Base-by-base conservation (phyloP, 92 coral and sea anemone genomes). In the Palythoa heliodiscus region DNA sequence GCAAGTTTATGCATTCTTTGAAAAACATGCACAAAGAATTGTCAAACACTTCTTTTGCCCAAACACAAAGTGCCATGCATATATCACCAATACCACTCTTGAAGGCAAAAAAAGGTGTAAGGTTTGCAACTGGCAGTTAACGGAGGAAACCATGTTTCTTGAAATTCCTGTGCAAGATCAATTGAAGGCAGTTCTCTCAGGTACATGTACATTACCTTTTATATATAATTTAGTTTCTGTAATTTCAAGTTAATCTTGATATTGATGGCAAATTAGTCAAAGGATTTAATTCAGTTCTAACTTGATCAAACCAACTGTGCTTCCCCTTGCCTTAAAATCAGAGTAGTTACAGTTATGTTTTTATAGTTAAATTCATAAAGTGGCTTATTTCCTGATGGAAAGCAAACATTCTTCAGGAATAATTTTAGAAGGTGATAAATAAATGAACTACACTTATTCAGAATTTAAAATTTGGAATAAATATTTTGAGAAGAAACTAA, bases 21-120 rank as follows among this genome's bases (percentile, higher is more conserved):
- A 86, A 71, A 66, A 17, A 10, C 66, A 61, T 3, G 1, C 75
- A 20, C 76, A 86, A 24, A 76, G 16, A 63, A 76, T 64, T 25
- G 76, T 75, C 5, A 67, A 86, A 68, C 88, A 86, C 64, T 86
- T 75, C 76, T 86, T 64, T 47, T 86, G 89, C 52, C 89, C 89
- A 1, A 86, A 86, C 12, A 86, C 76, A 64, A 63, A 76, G 11
- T 86, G 89, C 43, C 84, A 77, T 60, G 61, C 38, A 64, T 86
- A 86, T 47, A 13, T 67, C 63, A 77, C 76, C 22, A 2, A 1
- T 29, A 10, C 10, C 67, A 69, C 2, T 16, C 14, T 69, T 8
- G 11, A 16, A 64, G 84, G 5, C 60, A 11, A 77, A 19, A 20
- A 66, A 52, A 75, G 1, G 29, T 86, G 88, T 76, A 67, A 22